phyloP scores from a whole-genome alignment of 2,113 vertebrate genomes.

The Catharus bicknelli region DNA sequence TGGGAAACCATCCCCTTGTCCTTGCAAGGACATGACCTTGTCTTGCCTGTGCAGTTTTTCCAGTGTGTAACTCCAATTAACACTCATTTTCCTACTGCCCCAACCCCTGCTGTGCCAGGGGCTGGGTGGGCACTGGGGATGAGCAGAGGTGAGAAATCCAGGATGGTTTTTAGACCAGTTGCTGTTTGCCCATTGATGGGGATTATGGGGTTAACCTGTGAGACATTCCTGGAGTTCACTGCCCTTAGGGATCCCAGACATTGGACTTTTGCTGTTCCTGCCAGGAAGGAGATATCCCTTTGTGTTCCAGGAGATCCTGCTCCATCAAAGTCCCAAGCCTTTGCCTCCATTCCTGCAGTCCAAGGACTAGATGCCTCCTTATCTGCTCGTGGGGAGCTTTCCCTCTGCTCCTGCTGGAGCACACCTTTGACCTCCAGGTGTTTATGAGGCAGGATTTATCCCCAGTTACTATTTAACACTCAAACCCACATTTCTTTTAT shows the following conservation, averaged over 20 bases:
- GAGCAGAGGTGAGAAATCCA: not conserved
- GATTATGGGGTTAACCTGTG: not conserved
- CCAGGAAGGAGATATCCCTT: not conserved
- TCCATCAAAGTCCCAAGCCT: not conserved
- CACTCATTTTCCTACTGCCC: rapidly evolving
- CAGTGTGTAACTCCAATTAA: not conserved
- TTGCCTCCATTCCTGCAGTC: not conserved
- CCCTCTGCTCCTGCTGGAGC: not conserved
- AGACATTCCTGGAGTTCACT: rapidly evolving
- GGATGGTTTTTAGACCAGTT: not conserved
- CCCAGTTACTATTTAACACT: conserved; percentile 58
- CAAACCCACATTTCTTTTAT: conserved; percentile 27
- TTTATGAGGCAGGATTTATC: not conserved
- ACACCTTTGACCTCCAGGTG: conserved; percentile 46
- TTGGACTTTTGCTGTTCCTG: not conserved
- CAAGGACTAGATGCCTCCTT: not conserved
- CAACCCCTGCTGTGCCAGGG: rapidly evolving
- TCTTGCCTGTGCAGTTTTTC: not conserved
- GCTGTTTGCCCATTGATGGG: not conserved
- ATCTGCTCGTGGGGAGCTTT: conserved; percentile 5
- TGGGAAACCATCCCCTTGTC: not conserved
- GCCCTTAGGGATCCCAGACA: not conserved
- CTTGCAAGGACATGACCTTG: not conserved
- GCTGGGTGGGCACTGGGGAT: not conserved
- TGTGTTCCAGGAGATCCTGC: not conserved